Evolutionary conservation across 2,797 vertebrate species (phyloP), one percentile per base, ranked within the genome.

Genomic region (Enteromius fasciolatus): DNA sequence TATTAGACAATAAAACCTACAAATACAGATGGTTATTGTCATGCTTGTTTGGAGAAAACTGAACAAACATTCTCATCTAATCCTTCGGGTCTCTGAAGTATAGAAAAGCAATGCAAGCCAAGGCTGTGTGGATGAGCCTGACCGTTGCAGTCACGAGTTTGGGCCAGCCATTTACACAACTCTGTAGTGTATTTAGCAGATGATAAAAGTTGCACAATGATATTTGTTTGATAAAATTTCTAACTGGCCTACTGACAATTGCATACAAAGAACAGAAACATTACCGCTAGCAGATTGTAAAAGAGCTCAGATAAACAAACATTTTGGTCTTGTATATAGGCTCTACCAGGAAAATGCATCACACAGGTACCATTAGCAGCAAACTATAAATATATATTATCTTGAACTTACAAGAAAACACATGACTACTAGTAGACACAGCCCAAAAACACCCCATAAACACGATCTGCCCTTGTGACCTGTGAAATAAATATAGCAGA

Each of bases 391-490:
- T 23, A 6, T 11, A 73, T 33, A 0, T 5, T n/a, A 41, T 75
- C 20, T 2, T 44, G 14, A 76, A 76, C 74, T 76, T 2, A 76
- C 74, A 54, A 76, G n/a, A 5, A 76, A 44, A 76, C 2, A 9
- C 4, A 44, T 11, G 14, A 61, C 17, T 76, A 15, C 36, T 9
- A 76, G 74, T 12, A 67, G 18, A 61, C 4, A 28, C 36, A 61
- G 54, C 57, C 14, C 74, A 76, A 44, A 52, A 50, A 73, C 1
- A 36, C 3, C 9, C n/a, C n/a, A 0, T 18, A 61, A 33, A 59
- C 15, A 20, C 1, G 14, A 23, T 20, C 36, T 12, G 25, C 44
- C n/a, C 33, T 15, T 61, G 36, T 44, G n/a, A 61, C 18, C 74
- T 76, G 54, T 76, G 44, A 75, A 75, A 75, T 12, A n/a, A 41